Evolutionary conservation across 2,797 vertebrate genomes (phyloP).

Genomic region (Pelobates cultripes): DNA sequence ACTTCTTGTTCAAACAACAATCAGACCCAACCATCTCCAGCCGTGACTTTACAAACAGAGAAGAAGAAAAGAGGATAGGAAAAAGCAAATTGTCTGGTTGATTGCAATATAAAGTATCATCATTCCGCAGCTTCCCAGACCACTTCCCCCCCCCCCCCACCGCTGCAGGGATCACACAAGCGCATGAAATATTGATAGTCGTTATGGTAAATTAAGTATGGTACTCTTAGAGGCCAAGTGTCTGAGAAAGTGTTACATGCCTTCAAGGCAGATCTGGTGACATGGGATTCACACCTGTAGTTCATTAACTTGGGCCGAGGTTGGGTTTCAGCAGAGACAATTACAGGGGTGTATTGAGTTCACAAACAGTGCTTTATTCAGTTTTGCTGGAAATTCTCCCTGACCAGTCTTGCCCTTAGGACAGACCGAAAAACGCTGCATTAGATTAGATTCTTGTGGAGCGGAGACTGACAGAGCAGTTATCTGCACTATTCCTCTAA

Average conservation of each 20-base stretch:
- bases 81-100: slow-evolving; percentile 43
- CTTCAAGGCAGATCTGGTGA: slow-evolving; percentile 60
- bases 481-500: slow-evolving; percentile 31
- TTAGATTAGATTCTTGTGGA: slow-evolving; percentile 17
- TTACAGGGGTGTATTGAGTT: slow-evolving; percentile 54
- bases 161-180: slow-evolving; percentile 32
- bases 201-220: slow-evolving; percentile 61
- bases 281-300: slow-evolving; percentile 55
- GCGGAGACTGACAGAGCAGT: slow-evolving; percentile 39
- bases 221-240: slow-evolving; percentile 57
- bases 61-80: slow-evolving; percentile 37
- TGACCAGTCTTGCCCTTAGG: slow-evolving; percentile 33
- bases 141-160: slow-evolving; percentile 9
- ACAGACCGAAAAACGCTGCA: slow-evolving; percentile 23
- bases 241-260: slow-evolving; percentile 60
- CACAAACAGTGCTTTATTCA: slow-evolving; percentile 37
- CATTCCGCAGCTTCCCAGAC: slow-evolving; percentile 5
- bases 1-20: background rate
- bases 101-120: slow-evolving; percentile 35
- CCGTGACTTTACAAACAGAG: slow-evolving; percentile 1
- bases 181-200: slow-evolving; percentile 50
- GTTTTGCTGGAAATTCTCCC: slow-evolving; percentile 42
- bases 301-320: slow-evolving; percentile 62
- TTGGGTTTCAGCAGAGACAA: slow-evolving; percentile 61
- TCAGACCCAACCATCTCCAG: slow-evolving; percentile 10